These are phyloP conservation scores for Xiphias gladius DNA, from an alignment of 2,113 vertebrate genomes.

Conservation along the genomic window DNA sequence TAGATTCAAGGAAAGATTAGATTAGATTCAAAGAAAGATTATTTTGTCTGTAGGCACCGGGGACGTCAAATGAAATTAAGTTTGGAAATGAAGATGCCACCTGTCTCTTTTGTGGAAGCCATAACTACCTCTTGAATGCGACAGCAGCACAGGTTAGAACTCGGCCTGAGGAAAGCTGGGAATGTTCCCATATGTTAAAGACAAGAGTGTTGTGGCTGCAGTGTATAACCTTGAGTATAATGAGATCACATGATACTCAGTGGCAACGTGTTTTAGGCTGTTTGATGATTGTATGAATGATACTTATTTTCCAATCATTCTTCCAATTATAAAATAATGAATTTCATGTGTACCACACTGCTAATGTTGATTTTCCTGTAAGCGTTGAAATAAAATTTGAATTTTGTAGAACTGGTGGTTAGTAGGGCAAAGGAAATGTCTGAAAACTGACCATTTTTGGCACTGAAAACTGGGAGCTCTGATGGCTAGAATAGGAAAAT, in stretches of 20 bases:
- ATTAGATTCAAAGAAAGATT: conserved; percentile 6
- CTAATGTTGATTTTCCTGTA: not conserved
- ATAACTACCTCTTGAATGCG: conserved; percentile 47
- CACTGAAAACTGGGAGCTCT: not conserved
- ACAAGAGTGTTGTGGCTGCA: conserved; percentile 55
- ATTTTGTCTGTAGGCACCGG: conserved; percentile 29
- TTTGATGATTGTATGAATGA: not conserved
- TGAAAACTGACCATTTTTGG: not conserved
- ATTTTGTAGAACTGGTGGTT: not conserved
- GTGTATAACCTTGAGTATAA: conserved; percentile 17
- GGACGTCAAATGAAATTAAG: conserved; percentile 9
- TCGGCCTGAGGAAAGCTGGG: conserved; percentile 57
- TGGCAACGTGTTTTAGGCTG: not conserved
- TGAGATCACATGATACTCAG: conserved; percentile 17
- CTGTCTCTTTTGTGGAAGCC: conserved; percentile 46
- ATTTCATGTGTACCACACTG: not conserved
- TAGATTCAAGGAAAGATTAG: not conserved
- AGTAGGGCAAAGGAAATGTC: not conserved
- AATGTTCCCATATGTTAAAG: conserved; percentile 54
- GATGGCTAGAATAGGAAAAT: too few relatives aligned
- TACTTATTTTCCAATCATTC: not conserved
- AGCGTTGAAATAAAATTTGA: not conserved
- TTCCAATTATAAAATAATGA: not conserved
- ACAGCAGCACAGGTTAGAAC: conserved; percentile 32
- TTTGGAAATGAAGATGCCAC: conserved; percentile 37